Conservation (phyloP, 2,888 invertebrate genomes). For the Coelinius sp. region DNA sequence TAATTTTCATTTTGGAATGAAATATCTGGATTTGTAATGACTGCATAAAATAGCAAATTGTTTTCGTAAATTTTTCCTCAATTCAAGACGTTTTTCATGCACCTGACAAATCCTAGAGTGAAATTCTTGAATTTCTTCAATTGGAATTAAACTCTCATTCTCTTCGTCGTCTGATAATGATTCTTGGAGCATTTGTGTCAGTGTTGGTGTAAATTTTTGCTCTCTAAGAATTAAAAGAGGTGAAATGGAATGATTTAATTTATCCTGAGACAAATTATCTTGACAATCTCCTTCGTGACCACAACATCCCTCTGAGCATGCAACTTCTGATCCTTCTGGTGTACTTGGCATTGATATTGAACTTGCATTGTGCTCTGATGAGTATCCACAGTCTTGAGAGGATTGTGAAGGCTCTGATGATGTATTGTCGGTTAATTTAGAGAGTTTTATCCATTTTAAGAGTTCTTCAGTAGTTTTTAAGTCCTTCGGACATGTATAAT, state of each 20-base stretch:
- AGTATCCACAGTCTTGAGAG: constrained; percentile 89
- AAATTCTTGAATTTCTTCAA: constrained; percentile 90
- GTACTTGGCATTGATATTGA: constrained; percentile 87
- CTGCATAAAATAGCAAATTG: constrained; percentile 86
- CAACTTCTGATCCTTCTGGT: constrained; percentile 91
- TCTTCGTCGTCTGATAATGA: constrained; percentile 78
- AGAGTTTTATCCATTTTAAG: constrained; percentile 66
- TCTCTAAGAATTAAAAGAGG: constrained; percentile 61
- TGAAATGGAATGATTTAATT: constrained; percentile 58
- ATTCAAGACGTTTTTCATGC: constrained; percentile 84
- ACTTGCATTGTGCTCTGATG: constrained; percentile 86
- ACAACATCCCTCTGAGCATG: constrained; percentile 91
- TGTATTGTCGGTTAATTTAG: constrained; percentile 68
- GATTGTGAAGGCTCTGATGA: constrained; percentile 75
- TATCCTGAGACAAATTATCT: constrained; percentile 52
- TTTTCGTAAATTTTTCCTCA: constrained; percentile 85
- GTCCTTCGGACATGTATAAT: constrained; percentile 46
- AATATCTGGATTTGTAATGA: constrained; percentile 61
- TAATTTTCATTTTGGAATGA: constrained; percentile 63
- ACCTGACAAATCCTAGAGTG: constrained; percentile 85
- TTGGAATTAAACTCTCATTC: constrained; percentile 82
- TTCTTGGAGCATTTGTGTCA: constrained; percentile 80
- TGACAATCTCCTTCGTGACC: constrained; percentile 75
- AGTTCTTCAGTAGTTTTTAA: constrained; percentile 56
- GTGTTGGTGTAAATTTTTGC: constrained; percentile 74